Conservation (phyloP, 2,113 vertebrate species). For the Pontoporia blainvillei region DNA sequence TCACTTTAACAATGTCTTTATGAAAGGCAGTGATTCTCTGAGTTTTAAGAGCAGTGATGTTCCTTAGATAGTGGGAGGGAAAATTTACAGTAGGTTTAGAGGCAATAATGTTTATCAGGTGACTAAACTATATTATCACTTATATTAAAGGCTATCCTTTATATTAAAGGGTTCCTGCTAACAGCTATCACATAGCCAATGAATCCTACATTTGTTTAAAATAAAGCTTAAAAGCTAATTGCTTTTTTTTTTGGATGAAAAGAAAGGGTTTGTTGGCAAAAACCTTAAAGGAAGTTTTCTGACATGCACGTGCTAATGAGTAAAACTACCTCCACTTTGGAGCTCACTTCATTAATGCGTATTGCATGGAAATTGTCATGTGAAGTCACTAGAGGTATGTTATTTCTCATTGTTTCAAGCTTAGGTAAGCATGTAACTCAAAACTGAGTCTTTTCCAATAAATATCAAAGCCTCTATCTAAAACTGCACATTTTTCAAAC, state of each 20-base stretch:
- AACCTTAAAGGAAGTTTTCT: conserved; percentile 59
- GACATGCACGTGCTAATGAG: conserved; percentile 60
- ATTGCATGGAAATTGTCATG: background rate
- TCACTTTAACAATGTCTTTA: background rate
- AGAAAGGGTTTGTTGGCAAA: conserved; percentile 38
- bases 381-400: background rate
- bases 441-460: background rate
- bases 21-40: conserved; percentile 6
- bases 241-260: conserved; percentile 56
- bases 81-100: background rate
- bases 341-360: background rate
- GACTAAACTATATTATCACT: background rate
- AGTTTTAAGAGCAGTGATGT: background rate
- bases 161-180: background rate
- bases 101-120: background rate
- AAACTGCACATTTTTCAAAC: background rate
- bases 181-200: conserved; percentile 21
- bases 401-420: background rate
- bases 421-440: background rate
- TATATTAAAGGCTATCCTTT: conserved; percentile 17
- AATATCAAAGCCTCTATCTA: background rate
- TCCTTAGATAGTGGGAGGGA: background rate
- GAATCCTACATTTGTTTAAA: conserved; percentile 58
- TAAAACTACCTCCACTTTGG: background rate
- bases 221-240: conserved; percentile 68